Conservation (phyloP, 2,888 invertebrate species). For the Orthonychiurus folsomi region DNA sequence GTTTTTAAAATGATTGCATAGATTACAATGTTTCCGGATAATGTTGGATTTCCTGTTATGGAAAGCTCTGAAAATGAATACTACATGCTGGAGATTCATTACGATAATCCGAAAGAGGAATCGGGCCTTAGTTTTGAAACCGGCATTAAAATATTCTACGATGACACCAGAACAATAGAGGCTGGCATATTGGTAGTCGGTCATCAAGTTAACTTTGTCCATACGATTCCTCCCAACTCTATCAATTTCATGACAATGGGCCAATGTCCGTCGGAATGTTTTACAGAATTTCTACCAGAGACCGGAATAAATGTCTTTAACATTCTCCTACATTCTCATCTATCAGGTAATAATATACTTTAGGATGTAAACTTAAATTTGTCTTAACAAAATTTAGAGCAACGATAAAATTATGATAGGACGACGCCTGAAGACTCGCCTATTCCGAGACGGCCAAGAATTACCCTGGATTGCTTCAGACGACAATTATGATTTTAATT, state of each 20-base stretch:
- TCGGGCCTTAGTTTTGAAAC: constrained; percentile 52
- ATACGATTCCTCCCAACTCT: constrained; percentile 64
- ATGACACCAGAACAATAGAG: constrained; percentile 43
- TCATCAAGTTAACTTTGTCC: background rate
- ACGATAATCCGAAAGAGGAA: constrained; percentile 56
- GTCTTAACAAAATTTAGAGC: background rate
- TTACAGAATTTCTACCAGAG: constrained; percentile 48
- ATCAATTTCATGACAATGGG: constrained; percentile 68
- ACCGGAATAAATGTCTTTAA: constrained; percentile 53
- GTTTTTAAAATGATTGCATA: constrained; percentile 61
- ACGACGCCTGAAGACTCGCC: constrained; percentile 22
- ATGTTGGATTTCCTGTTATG: constrained; percentile 71
- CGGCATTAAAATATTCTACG: constrained; percentile 69
- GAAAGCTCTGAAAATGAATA: constrained; percentile 59
- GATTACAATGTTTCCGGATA: constrained; percentile 69
- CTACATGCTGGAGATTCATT: constrained; percentile 85
- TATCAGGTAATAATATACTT: background rate
- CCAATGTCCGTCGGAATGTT: constrained; percentile 72
- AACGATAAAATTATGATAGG: constrained; percentile 6
- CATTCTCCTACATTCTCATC: constrained; percentile 4
- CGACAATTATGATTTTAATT: constrained; percentile 24
- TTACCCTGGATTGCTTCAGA: constrained; percentile 24
- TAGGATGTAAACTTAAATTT: background rate
- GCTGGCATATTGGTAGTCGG: background rate
- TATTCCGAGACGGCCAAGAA: constrained; percentile 21